Conservation (phyloP, 2,113 vertebrate species). For the Calyptommatus sinebrachiatus region DNA sequence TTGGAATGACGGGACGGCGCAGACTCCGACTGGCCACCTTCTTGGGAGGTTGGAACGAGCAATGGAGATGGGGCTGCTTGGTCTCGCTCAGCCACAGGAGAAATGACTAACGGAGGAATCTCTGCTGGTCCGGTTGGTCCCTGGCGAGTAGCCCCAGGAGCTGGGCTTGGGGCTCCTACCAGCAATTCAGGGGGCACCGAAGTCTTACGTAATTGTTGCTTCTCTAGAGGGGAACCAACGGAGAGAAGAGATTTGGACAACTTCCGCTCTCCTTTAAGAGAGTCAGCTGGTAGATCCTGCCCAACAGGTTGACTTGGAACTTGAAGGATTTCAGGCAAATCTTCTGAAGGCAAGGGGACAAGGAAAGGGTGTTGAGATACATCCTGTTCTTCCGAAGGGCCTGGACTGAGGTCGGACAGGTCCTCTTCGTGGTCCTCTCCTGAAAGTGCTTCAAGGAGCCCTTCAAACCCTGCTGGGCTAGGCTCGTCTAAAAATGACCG, state of each 20-base stretch:
- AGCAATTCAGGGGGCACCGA: background rate
- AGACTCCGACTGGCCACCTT: too few species aligned
- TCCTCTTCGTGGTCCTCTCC: background rate
- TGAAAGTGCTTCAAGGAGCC: rapidly evolving
- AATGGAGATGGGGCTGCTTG: background rate
- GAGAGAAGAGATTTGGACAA: background rate
- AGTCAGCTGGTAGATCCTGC: background rate
- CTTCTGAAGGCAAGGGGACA: background rate
- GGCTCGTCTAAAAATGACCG: background rate
- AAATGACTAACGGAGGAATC: rapidly evolving
- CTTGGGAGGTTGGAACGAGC: background rate
- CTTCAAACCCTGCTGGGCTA: background rate
- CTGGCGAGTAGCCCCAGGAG: too few species aligned
- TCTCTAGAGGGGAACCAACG: background rate
- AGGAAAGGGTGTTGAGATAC: rapidly evolving
- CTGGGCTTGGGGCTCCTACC: too few species aligned
- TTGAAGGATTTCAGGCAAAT: background rate
- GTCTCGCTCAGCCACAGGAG: background rate
- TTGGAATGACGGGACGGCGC: background rate
- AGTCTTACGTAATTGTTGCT: background rate
- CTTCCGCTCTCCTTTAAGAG: background rate
- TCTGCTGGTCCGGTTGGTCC: background rate
- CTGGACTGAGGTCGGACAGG: background rate
- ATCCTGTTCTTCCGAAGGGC: background rate
- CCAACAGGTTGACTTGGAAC: background rate